These are phyloP conservation scores for Theristus sp. DNA, from an alignment of 2,888 invertebrate genomes.

Conservation along the genomic window DNA sequence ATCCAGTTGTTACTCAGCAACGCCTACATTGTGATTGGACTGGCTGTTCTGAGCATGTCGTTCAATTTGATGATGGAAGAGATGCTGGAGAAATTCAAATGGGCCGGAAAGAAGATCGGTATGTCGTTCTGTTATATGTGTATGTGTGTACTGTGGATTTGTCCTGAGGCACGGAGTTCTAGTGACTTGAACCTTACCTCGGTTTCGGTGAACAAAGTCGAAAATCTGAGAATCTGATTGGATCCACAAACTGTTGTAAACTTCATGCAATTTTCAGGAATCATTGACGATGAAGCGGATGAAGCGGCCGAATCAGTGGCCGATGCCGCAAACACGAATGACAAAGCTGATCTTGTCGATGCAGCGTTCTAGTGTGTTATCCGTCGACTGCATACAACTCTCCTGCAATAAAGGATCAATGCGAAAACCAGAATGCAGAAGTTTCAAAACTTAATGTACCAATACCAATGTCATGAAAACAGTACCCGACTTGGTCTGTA, in stretches of 20 bases:
- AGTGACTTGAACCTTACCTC: no score
- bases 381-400: no score
- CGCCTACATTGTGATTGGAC: slow-evolving; percentile 10
- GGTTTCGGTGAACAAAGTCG: no score
- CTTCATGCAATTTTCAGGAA: not conserved
- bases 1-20: not conserved
- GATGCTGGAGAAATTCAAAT: slow-evolving; percentile 9
- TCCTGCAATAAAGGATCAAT: no score
- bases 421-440: no score
- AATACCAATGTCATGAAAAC: no score
- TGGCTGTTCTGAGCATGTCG: slow-evolving; percentile 10
- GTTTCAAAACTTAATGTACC: no score
- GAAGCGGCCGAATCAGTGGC: not conserved
- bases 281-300: not conserved
- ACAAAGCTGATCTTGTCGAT: not conserved
- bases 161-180: no score
- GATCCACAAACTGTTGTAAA: no score
- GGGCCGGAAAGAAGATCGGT: slow-evolving; percentile 8
- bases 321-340: not conserved
- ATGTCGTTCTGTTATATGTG: not conserved
- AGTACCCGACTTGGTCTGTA: no score
- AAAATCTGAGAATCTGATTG: no score
- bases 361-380: no score
- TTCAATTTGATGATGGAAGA: slow-evolving; percentile 12
- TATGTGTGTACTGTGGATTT: not conserved